Percentiles rank a stretch among this genome's conserved stretches.
phyloP scores from a whole-genome alignment of 2,888 invertebrate species.

The Drosophila conformis region DNA sequence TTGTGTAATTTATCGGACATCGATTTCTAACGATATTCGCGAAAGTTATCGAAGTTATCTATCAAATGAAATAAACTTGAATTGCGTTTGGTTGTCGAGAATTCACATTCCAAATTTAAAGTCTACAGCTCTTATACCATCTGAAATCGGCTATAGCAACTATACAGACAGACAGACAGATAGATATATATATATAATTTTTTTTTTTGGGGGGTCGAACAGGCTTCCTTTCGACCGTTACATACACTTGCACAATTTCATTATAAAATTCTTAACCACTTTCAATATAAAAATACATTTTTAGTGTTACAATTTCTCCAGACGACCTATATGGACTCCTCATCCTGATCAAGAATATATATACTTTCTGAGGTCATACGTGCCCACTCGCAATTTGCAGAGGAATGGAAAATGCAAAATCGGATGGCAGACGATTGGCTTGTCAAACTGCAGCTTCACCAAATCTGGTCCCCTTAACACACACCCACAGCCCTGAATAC shows the following conservation, averaged over 20 bases:
- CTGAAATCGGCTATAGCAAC: background rate
- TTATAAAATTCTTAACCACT: background rate
- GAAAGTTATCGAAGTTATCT: background rate
- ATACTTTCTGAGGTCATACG: background rate
- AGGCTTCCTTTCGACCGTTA: background rate
- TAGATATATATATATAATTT: too few relatives aligned
- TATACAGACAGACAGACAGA: too few relatives aligned
- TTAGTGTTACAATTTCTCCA: background rate
- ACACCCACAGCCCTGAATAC: background rate
- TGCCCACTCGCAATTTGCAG: background rate
- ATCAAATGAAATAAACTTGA: background rate
- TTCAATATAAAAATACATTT: background rate
- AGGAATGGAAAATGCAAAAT: background rate
- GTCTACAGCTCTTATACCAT: background rate
- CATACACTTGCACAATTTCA: background rate
- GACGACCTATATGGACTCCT: background rate
- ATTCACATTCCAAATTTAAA: background rate
- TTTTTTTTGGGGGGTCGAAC: background rate
- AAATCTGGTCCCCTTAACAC: background rate
- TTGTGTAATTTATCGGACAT: background rate
- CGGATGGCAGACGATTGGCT: too few relatives aligned
- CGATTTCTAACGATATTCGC: background rate
- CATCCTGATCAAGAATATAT: background rate
- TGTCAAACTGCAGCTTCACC: background rate
- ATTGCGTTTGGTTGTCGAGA: background rate